Conservation (phyloP, 2,888 invertebrate genomes). For the Sarcophaga subvicina region DNA sequence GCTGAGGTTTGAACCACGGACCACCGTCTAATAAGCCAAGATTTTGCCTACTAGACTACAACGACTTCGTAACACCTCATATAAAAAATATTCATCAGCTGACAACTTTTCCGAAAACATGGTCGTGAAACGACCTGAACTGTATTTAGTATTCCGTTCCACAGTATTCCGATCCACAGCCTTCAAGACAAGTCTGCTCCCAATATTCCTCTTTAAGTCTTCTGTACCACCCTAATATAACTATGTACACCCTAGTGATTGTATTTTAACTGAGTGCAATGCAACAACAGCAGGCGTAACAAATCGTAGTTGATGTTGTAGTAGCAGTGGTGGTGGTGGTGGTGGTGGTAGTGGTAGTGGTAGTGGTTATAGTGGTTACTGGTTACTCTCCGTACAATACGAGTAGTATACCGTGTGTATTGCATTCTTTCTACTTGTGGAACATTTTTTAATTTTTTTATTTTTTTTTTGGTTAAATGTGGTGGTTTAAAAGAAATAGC, state of each 20-base stretch:
- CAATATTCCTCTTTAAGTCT: too few relatives aligned
- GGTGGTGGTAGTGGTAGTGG: not conserved
- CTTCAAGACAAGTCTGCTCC: too few relatives aligned
- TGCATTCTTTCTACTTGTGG: not conserved
- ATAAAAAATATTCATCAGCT: too few relatives aligned
- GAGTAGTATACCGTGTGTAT: conserved; percentile 28
- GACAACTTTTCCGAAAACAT: too few relatives aligned
- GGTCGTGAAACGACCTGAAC: too few relatives aligned
- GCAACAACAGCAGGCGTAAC: not conserved
- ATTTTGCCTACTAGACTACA: too few relatives aligned
- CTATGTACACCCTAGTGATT: not conserved
- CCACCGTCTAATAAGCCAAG: too few relatives aligned
- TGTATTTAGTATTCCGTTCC: too few relatives aligned
- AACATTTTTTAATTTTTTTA: not conserved
- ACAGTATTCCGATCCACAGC: too few relatives aligned
- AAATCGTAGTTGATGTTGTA: not conserved
- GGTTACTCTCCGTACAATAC: not conserved
- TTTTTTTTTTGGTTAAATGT: conserved; percentile 49
- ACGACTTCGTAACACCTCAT: too few relatives aligned
- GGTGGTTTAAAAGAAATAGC: conserved; percentile 63
- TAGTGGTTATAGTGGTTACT: conserved; percentile 51
- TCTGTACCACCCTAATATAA: conserved; percentile 22
- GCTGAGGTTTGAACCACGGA: too few relatives aligned
- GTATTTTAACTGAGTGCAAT: not conserved
- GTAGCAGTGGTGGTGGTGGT: not conserved